These are phyloP conservation scores for Penaeus monodon DNA, from an alignment of 2,888 invertebrate genomes.

Conservation along the genomic window DNA sequence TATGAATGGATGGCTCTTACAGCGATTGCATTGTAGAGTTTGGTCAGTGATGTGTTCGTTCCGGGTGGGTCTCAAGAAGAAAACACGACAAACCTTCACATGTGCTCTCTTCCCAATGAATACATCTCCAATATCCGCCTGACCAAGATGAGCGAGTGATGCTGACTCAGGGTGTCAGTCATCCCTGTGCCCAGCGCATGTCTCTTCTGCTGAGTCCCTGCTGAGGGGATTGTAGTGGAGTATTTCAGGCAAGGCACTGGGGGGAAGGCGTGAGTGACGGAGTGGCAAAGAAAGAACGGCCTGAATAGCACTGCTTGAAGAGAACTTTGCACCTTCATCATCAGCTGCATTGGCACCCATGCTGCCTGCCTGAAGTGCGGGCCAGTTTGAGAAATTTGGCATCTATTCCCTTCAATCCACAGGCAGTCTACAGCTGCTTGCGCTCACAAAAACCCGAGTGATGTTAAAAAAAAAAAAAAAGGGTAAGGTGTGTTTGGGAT, in stretches of 20 bases:
- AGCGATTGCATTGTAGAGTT: constrained; percentile 46
- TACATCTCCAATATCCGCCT: constrained; percentile 36
- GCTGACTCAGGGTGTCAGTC: constrained; percentile 45
- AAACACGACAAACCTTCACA: constrained; percentile 17
- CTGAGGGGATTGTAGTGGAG: constrained; percentile 35
- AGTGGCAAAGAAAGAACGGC: constrained; percentile 16
- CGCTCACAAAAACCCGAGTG: too few species aligned
- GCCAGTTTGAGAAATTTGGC: constrained; percentile 26
- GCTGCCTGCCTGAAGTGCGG: constrained; percentile 16
- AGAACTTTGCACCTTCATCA: constrained; percentile 48
- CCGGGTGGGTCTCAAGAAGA: constrained; percentile 47
- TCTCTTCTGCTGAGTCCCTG: constrained; percentile 40
- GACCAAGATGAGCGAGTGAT: constrained; percentile 18
- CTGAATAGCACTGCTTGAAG: constrained; percentile 39
- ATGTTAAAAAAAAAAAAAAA: too few species aligned
- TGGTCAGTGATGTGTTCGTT: constrained; percentile 48
- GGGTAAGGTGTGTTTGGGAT: too few species aligned
- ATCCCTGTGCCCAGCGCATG: constrained; percentile 28
- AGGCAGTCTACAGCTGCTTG: not conserved
- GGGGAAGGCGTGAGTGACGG: constrained; percentile 35
- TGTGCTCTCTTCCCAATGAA: constrained; percentile 46
- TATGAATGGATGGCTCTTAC: constrained; percentile 45
- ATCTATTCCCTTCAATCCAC: constrained; percentile 42
- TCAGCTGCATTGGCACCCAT: constrained; percentile 20
- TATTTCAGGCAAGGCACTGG: constrained; percentile 37